Base-by-base conservation (phyloP, 2,113 vertebrate genomes). In the Callocephalon fimbriatum region DNA sequence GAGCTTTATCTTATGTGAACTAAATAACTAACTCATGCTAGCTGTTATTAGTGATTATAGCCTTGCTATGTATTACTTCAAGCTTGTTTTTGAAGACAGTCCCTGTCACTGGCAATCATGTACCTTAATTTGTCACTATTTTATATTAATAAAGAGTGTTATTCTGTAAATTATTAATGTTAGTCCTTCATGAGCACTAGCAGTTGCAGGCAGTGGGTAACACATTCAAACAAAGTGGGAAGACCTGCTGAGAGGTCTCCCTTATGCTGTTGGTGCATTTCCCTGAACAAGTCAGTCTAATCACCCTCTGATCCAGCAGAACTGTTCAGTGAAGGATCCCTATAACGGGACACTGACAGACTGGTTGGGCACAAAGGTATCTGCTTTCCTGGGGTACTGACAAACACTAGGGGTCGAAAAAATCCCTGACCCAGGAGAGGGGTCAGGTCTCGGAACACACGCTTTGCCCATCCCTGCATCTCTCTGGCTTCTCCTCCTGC, bases 401-500 rank as follows among this genome's bases (percentile, higher is more conserved):
- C 21, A 35, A 58, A 58, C 9, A 14, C 13, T 7, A 35, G n/a
- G 56, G 32, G 13, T 58, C 4, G 1, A 58, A 35, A 58, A 58
- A 58, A 35, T 58, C 32, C 22, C 23, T 32, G 32, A 22, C 56
- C 32, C 21, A 1, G 42, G 18, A 91, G 51, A 53, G 67, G 47
- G 6, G 2, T 16, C n/a, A n/a, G 72, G 48, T 19, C 58, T 50
- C 0, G 1, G 56, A 71, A n/a, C 2, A 1, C 18, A 38, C 0
- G 0, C 9, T 72, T 50, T 50, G 15, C 31, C 50, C 8, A 0
- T 17, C 44, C 44, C 15, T 1, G 0, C 1, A 0, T n/a, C 48
- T 8, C 65, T 56, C 21, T 3, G 3, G 47, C 63, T 29, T 40
- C 86, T 31, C 16, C 35, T 26, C 20, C 10, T 15, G 25, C 59